Percentiles rank a stretch among this genome's conserved stretches.
phyloP scores from a whole-genome alignment of 2,113 vertebrate genomes.

The Geothlypis trichas region DNA sequence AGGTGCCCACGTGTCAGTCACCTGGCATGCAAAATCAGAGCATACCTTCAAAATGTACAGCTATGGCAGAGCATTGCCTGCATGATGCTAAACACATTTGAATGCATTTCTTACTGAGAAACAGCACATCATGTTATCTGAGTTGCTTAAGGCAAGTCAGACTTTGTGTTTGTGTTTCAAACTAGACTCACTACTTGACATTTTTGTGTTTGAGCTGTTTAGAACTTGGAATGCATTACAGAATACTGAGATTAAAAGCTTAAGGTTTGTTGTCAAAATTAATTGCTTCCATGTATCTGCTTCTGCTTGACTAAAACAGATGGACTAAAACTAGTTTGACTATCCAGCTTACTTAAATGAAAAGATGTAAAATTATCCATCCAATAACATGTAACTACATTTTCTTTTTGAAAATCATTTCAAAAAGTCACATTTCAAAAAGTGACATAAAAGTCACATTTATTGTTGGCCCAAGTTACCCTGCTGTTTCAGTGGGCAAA shows the following conservation, averaged over 20 bases:
- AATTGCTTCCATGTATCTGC: neutral
- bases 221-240: neutral
- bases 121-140: neutral
- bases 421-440: neutral
- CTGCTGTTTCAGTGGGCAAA: neutral
- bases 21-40: neutral
- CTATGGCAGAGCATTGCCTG: neutral
- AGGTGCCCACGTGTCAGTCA: rapidly evolving
- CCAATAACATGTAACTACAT: neutral
- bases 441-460: neutral
- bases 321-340: neutral
- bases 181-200: neutral
- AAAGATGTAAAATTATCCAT: neutral
- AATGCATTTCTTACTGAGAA: neutral
- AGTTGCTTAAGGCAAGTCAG: neutral
- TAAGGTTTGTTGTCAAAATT: neutral
- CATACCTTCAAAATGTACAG: neutral
- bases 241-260: neutral
- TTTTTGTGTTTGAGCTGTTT: conserved; percentile 21
- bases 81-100: neutral
- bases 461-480: neutral
- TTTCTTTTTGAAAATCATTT: neutral
- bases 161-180: neutral
- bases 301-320: neutral
- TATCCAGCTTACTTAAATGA: neutral